Conservation (phyloP, 2,888 invertebrate genomes). For the Torymus texanus region DNA sequence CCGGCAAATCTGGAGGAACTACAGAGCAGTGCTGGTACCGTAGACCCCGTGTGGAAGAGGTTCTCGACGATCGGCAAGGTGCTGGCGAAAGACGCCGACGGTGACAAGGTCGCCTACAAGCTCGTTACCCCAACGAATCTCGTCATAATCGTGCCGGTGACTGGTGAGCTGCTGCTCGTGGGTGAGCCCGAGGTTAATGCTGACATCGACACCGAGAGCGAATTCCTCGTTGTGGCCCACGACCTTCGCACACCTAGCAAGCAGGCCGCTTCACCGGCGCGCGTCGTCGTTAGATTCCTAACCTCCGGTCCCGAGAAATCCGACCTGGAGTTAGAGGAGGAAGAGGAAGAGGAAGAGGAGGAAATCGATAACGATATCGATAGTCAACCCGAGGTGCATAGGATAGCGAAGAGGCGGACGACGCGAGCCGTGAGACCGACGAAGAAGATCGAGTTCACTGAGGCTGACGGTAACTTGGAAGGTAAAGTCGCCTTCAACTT, state of each 20-base stretch:
- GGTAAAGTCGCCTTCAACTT: slow-evolving; percentile 91
- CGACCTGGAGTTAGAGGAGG: slow-evolving; percentile 13
- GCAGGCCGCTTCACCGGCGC: slow-evolving; percentile 83
- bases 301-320: slow-evolving; percentile 64
- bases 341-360: slow-evolving; percentile 13
- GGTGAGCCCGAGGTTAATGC: slow-evolving; percentile 83
- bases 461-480: slow-evolving; percentile 92
- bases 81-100: slow-evolving; percentile 91
- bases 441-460: slow-evolving; percentile 93
- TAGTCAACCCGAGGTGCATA: slow-evolving; percentile 66
- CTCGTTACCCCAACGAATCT: slow-evolving; percentile 87
- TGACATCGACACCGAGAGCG: slow-evolving; percentile 78
- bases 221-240: slow-evolving; percentile 87
- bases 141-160: slow-evolving; percentile 93
- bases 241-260: slow-evolving; percentile 86
- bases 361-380: slow-evolving; percentile 5
- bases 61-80: slow-evolving; percentile 91
- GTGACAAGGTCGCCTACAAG: slow-evolving; percentile 93
- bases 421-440: slow-evolving; percentile 96
- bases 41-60: slow-evolving; percentile 81
- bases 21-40: slow-evolving; percentile 9
- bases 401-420: slow-evolving; percentile 76
- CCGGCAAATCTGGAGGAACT: slow-evolving; percentile 64
- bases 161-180: slow-evolving; percentile 90
- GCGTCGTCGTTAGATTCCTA: slow-evolving; percentile 85